Percentiles rank a stretch among this genome's conserved stretches.
Evolutionary conservation across 2,888 invertebrate genomes (phyloP).

Genomic region (Hypolimnas misippus): DNA sequence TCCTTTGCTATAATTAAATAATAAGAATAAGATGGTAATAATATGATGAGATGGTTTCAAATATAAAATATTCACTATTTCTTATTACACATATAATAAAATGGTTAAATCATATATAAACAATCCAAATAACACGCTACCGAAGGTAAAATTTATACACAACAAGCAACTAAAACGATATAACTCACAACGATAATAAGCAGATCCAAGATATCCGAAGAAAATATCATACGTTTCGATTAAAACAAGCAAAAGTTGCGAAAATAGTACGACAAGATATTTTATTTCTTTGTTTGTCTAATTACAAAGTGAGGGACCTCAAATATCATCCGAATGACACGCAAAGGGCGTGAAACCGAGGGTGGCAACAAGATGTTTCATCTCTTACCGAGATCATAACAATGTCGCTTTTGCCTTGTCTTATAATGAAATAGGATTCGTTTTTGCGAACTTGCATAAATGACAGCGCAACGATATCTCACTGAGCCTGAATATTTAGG

Average conservation of each 20-base stretch:
- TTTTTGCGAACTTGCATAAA: conserved; percentile 81
- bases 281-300: conserved; percentile 62
- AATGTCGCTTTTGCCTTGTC: conserved; percentile 64
- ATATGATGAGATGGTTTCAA: no score
- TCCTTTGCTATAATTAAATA: no score
- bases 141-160: not conserved
- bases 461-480: conserved; percentile 78
- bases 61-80: no score
- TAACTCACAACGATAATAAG: conserved; percentile 10
- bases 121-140: no score
- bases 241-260: conserved; percentile 3
- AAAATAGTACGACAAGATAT: conserved; percentile 37
- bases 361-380: conserved; percentile 60
- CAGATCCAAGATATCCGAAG: conserved; percentile 6
- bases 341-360: conserved; percentile 64
- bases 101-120: not conserved
- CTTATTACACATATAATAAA: not conserved
- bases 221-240: conserved; percentile 11
- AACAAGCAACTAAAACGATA: not conserved
- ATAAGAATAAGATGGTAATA: no score
- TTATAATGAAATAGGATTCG: conserved; percentile 67
- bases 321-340: conserved; percentile 70
- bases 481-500: conserved; percentile 78
- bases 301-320: conserved; percentile 63
- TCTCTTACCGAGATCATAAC: conserved; percentile 61